A percentile compares a stretch with the other conserved stretches of the same genome.
Evolutionary conservation across 2,113 vertebrate species (phyloP).

Genomic region (Apistogramma diplotaenia): DNA sequence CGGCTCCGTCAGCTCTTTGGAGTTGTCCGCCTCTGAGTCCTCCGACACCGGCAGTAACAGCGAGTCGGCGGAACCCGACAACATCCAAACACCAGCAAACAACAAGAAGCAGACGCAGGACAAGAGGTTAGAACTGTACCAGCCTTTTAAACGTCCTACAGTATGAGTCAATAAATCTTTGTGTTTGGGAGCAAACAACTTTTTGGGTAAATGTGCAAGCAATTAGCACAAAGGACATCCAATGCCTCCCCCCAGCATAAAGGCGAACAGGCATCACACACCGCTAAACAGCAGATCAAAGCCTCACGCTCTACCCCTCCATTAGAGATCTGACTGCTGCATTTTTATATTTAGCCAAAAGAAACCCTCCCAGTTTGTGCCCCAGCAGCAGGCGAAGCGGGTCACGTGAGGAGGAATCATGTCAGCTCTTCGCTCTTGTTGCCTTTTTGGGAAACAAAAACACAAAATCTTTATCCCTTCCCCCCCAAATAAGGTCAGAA

Average conservation of each 20-base stretch:
- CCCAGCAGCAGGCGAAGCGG: constrained; percentile 27
- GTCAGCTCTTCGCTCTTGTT: constrained; percentile 32
- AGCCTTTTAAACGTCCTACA: neutral
- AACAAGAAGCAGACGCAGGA: constrained; percentile 13
- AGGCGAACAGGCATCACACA: constrained; percentile 46
- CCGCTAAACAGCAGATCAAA: constrained; percentile 58
- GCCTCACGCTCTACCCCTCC: constrained; percentile 47
- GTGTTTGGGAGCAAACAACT: neutral
- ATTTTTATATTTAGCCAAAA: constrained; percentile 55
- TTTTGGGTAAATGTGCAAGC: constrained; percentile 60
- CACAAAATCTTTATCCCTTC: constrained; percentile 18
- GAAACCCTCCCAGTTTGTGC: constrained; percentile 43
- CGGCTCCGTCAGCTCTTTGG: constrained; percentile 11
- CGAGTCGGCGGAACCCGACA: constrained; percentile 15
- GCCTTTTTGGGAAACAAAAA: constrained; percentile 66
- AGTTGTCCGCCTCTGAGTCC: constrained; percentile 1
- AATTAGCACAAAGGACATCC: constrained; percentile 57
- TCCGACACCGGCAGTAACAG: neutral
- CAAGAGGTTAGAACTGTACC: constrained; percentile 21
- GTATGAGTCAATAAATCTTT: neutral
- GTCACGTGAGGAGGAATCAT: constrained; percentile 23
- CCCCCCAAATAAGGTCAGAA: constrained; percentile 64
- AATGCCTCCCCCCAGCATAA: constrained; percentile 34
- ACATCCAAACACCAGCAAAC: constrained; percentile 15
- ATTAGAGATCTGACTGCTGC: constrained; percentile 44